Percentiles rank a stretch among this genome's conserved stretches.
Conservation (phyloP, 2,888 invertebrate genomes). For the Phaedon cochleariae region DNA sequence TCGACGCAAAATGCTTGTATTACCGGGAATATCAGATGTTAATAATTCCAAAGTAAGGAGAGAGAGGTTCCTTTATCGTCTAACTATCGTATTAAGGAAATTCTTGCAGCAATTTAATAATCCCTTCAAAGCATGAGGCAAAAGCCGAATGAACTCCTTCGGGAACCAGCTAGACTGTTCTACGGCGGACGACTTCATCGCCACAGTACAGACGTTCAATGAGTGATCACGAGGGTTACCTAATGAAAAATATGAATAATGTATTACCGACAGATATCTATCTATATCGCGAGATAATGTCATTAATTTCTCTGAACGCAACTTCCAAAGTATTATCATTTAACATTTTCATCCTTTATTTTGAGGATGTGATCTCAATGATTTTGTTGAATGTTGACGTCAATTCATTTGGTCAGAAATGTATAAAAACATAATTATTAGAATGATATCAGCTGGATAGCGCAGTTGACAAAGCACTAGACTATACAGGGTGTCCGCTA, state of each 20-base stretch:
- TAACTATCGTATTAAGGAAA: constrained; percentile 62
- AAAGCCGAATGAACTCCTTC: constrained; percentile 60
- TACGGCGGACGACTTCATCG: background rate
- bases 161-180: constrained; percentile 52
- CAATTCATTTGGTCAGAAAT: too few relatives aligned
- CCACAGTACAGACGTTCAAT: background rate
- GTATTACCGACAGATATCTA: background rate
- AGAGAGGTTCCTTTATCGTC: constrained; percentile 61
- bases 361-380: too few relatives aligned
- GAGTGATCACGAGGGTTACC: background rate
- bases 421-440: too few relatives aligned
- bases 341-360: too few relatives aligned
- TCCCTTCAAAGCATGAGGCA: constrained; percentile 63
- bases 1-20: constrained; percentile 50
- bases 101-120: constrained; percentile 63
- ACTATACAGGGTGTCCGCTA: too few relatives aligned
- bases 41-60: constrained; percentile 61
- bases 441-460: too few relatives aligned
- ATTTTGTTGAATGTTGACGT: too few relatives aligned
- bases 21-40: constrained; percentile 59
- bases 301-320: too few relatives aligned
- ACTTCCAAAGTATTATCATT: too few relatives aligned
- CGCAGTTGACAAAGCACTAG: too few relatives aligned
- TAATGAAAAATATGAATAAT: constrained; percentile 13
- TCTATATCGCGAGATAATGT: too few relatives aligned